These are phyloP conservation scores for Acanthosoma haemorrhoidale DNA, from an alignment of 2,888 invertebrate genomes.

Conservation along the genomic window DNA sequence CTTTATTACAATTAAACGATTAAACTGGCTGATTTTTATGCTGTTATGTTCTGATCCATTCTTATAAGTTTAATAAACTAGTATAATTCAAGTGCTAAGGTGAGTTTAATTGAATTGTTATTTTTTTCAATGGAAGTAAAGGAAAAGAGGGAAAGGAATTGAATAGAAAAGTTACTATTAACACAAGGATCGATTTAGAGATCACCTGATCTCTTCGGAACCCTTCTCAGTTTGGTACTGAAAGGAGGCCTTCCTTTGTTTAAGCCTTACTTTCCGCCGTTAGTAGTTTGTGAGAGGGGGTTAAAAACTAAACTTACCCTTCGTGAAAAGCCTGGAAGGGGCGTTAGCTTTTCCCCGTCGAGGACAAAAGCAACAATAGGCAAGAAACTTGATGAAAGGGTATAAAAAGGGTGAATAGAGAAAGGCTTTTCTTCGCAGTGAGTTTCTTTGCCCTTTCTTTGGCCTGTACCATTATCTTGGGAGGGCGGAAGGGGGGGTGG, in stretches of 20 bases:
- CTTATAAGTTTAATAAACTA: too few species aligned
- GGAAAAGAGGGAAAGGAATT: neutral
- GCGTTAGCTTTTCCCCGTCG: slow-evolving; percentile 18
- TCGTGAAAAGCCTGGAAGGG: slow-evolving; percentile 1
- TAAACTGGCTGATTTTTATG: too few species aligned
- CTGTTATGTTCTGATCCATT: too few species aligned
- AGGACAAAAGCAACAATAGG: slow-evolving; percentile 14
- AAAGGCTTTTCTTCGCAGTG: slow-evolving; percentile 17
- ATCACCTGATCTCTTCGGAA: slow-evolving; percentile 11
- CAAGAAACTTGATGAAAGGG: slow-evolving; percentile 26
- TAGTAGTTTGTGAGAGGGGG: neutral
- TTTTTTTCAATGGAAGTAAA: too few species aligned
- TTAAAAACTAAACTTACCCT: slow-evolving; percentile 21
- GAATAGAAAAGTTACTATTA: neutral
- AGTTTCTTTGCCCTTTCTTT: slow-evolving; percentile 23
- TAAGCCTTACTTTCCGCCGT: slow-evolving; percentile 5
- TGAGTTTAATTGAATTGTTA: too few species aligned
- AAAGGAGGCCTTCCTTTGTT: slow-evolving; percentile 6
- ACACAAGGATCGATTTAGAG: slow-evolving; percentile 18
- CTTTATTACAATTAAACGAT: too few species aligned
- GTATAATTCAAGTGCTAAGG: too few species aligned
- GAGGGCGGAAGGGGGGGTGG: neutral
- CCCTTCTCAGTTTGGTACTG: neutral
- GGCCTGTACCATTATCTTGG: slow-evolving; percentile 15
- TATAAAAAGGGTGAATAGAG: slow-evolving; percentile 26